Evolutionary conservation across 2,113 vertebrate species (phyloP), one percentile per base, ranked within the genome.

Genomic region (Gadus chalcogrammus): DNA sequence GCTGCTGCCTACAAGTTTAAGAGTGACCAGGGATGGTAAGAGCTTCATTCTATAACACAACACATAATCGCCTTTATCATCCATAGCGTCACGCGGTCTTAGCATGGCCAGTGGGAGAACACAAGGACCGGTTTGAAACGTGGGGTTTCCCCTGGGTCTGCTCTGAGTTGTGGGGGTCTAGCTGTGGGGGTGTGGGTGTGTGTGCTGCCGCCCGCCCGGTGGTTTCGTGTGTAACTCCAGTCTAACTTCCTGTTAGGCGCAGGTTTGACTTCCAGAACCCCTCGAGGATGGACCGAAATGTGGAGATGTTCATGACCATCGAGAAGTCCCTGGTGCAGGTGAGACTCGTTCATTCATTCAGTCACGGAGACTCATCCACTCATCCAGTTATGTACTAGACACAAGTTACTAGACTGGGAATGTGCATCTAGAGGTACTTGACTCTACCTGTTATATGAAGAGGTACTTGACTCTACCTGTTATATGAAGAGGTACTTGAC

Each of bases 221-320:
- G 0, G 85, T 84, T 89, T 89, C 87, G 1, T 88, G 85, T 89
- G 83, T 93, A 89, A 87, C 89, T 89, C 90, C 88, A 88, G 92
- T 90, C 82, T 92, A 84, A 90, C 85, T 93, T 88, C 89, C 88
- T 86, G 87, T 84, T 91, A 98, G 96, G 96, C 91, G 97, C 88
- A 95, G 97, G 91, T 98, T 97, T 91, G 97, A 98, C 92, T 98
- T 98, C 91, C 97, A 98, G 92, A 98, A 98, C 88, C 97, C 97
- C 1, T 98, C 97, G 1, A 93, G 97, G 79, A 98, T 98, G 97
- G 97, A 98, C 84, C 93, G 97, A 70, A 98, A 98, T 52, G 97
- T 98, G 79, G 97, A 98, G 87, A 98, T 98, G 97, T 98, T 98
- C 87, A 95, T 98, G 96, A 98, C 94, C 59, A 97, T 98, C 62